phyloP scores from a whole-genome alignment of 2,113 vertebrate species.

The Steatornis caripensis region DNA sequence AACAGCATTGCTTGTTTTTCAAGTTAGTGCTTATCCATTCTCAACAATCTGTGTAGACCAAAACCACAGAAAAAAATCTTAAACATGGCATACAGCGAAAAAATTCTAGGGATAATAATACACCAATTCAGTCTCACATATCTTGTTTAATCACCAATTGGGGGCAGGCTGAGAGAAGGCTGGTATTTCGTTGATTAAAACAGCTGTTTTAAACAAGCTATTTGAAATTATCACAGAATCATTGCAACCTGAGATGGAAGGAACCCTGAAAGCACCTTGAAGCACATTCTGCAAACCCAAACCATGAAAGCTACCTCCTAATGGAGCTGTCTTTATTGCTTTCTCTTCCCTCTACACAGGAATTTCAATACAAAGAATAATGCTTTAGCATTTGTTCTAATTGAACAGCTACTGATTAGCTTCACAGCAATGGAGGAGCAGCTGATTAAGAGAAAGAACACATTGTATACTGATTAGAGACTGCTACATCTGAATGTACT shows the following conservation, averaged over 20 bases:
- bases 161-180: not conserved
- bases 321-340: not conserved
- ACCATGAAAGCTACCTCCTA: not conserved
- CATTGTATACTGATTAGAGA: not conserved
- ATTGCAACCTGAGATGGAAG: not conserved
- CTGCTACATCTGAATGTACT: not conserved
- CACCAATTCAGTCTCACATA: not conserved
- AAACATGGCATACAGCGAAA: not conserved
- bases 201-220: conserved; percentile 43
- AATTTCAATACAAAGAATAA: not conserved
- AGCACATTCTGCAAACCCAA: not conserved
- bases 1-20: not conserved
- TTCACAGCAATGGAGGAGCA: not conserved
- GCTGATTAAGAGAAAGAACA: not conserved
- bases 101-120: not conserved
- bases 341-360: not conserved
- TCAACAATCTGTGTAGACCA: not conserved
- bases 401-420: conserved; percentile 17
- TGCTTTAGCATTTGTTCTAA: not conserved
- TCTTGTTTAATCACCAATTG: conserved; percentile 41
- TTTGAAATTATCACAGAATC: conserved; percentile 27
- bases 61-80: not conserved
- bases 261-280: not conserved
- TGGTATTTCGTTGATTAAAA: conserved; percentile 48
- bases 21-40: not conserved